Evolutionary conservation across 2,797 vertebrate genomes (phyloP).

Genomic region (Pangasius djambal): DNA sequence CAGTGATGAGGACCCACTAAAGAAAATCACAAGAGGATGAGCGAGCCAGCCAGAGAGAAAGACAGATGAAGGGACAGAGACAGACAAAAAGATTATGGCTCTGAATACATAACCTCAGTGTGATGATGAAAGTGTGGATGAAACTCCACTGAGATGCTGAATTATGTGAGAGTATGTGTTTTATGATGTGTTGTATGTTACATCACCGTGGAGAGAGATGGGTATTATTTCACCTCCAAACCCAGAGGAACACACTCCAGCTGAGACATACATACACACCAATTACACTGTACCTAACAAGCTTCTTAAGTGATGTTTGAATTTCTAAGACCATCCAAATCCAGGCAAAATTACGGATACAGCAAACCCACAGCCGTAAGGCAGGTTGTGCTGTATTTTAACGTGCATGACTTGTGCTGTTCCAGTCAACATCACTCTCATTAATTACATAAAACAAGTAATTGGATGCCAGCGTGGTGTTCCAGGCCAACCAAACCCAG

Average conservation of each 20-base stretch:
- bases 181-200: slow-evolving; percentile 4
- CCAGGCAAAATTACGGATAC: background rate
- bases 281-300: slow-evolving; percentile 15
- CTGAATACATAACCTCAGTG: background rate
- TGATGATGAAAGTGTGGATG: slow-evolving; percentile 8
- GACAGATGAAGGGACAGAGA: background rate
- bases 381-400: background rate
- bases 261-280: slow-evolving; percentile 10
- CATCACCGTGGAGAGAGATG: slow-evolving; percentile 5
- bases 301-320: slow-evolving; percentile 3
- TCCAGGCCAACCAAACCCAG: background rate
- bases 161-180: slow-evolving; percentile 12
- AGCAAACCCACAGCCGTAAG: background rate
- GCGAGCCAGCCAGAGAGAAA: background rate
- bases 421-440: background rate
- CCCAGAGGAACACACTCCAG: slow-evolving; percentile 25
- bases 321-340: background rate
- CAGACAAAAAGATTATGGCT: background rate
- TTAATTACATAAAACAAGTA: background rate
- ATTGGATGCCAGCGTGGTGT: background rate
- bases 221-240: slow-evolving; percentile 21
- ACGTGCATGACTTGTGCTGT: too few species aligned
- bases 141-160: background rate
- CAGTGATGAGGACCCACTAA: background rate
- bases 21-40: background rate